Base-by-base conservation (phyloP, 2,888 invertebrate genomes). In the Criorhina ranunculi region DNA sequence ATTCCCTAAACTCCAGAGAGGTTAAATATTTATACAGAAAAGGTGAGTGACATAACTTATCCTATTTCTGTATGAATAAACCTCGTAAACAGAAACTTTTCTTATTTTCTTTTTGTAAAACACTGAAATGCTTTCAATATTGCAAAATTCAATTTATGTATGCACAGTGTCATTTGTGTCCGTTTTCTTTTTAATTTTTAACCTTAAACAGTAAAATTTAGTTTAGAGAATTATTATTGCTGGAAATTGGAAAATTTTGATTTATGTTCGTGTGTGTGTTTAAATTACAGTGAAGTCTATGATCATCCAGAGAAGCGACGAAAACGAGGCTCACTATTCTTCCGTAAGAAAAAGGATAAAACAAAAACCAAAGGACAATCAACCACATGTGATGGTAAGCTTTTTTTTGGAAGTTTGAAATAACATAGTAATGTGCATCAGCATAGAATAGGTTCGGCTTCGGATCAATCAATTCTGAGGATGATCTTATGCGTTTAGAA, bases 241-340 rank as follows among this genome's bases (percentile, higher is more conserved):
- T 44, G 11, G 7, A 9, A 33, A 2, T 12, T 24, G n/a, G 49
- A 29, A 6, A 19, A 19, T 29, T 9, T 64, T 19, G 1, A 15
- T 7, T 24, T 15, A 9, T 24, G 24, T 1, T 51, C 33, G 5
- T 53, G 19, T 46, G 8, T 78, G 12, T 64, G 15, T 62, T 75
- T 66, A 31, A 59, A 51, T 85, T 86, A 7, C 86, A 89, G 89
- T 77, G 92, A 92, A 87, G 90, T 91, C 0, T 92, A 91, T 87
- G 95, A 95, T 89, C 96, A 96, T 90, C 95, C 96, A 17, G 96
- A 96, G 89, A 97, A 98, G 90, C 93, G 97, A 88, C 94, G 97
- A 88, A 98, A 98, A 93, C 93, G 97, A 62, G 97, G 97, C 69
- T 97, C 97, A 87, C 92, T 98, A 79, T 98, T 98, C 93, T 98